These are phyloP conservation scores for Scaptodrosophila latifasciaeformis DNA, from an alignment of 2,888 invertebrate genomes.

Conservation along the genomic window DNA sequence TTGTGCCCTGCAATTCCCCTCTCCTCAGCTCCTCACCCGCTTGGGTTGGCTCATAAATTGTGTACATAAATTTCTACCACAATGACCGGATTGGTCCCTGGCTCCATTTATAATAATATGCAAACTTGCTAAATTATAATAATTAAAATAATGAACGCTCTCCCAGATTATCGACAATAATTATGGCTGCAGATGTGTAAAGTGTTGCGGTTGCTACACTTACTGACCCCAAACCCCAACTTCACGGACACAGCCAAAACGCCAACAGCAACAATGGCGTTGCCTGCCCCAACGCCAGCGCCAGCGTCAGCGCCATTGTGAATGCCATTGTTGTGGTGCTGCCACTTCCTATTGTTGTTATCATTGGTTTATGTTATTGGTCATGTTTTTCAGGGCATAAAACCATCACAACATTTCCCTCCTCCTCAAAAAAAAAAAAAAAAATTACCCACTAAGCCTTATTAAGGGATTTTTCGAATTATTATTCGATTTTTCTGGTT, in stretches of 20 bases:
- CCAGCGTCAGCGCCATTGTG: neutral
- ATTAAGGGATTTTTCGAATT: constrained; percentile 5
- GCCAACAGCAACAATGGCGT: too few relatives aligned
- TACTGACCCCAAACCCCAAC: too few relatives aligned
- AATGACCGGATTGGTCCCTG: constrained; percentile 44
- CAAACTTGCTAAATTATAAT: constrained; percentile 61
- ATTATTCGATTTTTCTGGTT: too few relatives aligned
- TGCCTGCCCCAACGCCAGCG: too few relatives aligned
- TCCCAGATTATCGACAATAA: constrained; percentile 65
- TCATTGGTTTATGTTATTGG: constrained; percentile 5
- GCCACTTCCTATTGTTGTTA: neutral
- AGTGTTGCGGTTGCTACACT: constrained; percentile 15
- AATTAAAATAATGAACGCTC: constrained; percentile 68
- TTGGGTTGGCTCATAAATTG: constrained; percentile 7
- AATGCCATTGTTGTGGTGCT: constrained; percentile 3
- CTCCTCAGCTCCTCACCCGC: constrained; percentile 1
- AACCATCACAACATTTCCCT: neutral
- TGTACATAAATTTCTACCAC: constrained; percentile 53
- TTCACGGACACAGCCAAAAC: too few relatives aligned
- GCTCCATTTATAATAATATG: constrained; percentile 64
- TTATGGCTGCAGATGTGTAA: constrained; percentile 49
- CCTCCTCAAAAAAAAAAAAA: neutral
- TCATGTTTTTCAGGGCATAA: constrained; percentile 6
- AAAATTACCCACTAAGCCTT: neutral
- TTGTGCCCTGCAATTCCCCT: constrained; percentile 6